Percentiles rank a stretch among this genome's conserved stretches.
These are phyloP conservation scores for Ptilorrhoa leucosticta DNA, from an alignment of 2,113 vertebrate genomes.

Conservation along the genomic window DNA sequence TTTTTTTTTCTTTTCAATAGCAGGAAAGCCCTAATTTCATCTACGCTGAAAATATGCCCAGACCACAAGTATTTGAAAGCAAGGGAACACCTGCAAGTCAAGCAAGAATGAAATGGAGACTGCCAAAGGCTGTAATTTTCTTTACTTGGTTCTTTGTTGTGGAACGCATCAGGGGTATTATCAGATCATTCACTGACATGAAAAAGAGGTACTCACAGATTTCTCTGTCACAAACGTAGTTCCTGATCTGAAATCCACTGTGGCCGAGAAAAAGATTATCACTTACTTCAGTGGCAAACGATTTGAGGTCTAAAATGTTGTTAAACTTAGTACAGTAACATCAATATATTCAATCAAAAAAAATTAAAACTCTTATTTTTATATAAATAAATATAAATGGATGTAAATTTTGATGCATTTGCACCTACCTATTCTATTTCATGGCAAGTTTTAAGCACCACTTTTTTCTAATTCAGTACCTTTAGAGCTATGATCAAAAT, in stretches of 20 bases:
- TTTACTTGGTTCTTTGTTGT: background rate
- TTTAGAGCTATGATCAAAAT: background rate
- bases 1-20: background rate
- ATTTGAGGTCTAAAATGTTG: background rate
- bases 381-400: background rate
- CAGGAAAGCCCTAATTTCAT: slow-evolving; percentile 32
- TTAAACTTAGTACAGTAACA: background rate
- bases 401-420: background rate
- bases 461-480: background rate
- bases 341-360: background rate
- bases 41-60: slow-evolving; percentile 7
- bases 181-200: background rate
- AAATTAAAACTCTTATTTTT: background rate
- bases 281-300: background rate
- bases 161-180: background rate
- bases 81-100: slow-evolving; percentile 49
- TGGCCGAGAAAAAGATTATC: background rate
- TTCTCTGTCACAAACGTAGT: background rate
- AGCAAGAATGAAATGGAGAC: background rate
- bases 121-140: slow-evolving; percentile 14
- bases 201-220: background rate
- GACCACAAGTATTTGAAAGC: slow-evolving; percentile 28
- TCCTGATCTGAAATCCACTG: background rate
- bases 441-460: background rate
- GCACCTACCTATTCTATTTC: background rate